Evolutionary conservation across 2,113 vertebrate genomes (phyloP).

Genomic region (Hydropotes inermis): DNA sequence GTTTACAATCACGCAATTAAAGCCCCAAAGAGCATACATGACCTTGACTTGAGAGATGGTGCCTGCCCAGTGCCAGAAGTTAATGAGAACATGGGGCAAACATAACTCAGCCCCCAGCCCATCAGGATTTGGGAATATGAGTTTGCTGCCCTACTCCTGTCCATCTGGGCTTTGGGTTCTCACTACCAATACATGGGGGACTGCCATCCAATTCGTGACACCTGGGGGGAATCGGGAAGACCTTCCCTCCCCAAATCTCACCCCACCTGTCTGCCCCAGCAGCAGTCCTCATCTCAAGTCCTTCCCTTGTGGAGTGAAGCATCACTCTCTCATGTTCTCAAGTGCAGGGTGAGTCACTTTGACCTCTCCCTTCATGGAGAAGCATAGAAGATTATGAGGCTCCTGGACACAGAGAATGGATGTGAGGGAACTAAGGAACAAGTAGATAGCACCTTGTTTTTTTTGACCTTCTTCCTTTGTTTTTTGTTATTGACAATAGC

Average conservation of each 20-base stretch:
- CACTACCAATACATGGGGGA: too few species aligned
- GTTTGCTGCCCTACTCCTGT: background rate
- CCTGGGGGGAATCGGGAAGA: background rate
- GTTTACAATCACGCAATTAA: slow-evolving; percentile 93
- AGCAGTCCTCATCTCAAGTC: background rate
- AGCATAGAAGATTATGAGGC: background rate
- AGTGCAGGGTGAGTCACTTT: background rate
- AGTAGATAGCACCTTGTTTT: background rate
- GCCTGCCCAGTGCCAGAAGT: slow-evolving; percentile 1
- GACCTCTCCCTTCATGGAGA: background rate
- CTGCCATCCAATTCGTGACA: background rate
- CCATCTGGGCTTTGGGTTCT: background rate
- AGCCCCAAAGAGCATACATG: slow-evolving; percentile 85
- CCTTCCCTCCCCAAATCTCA: background rate
- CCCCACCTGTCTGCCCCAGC: background rate
- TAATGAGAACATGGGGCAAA: slow-evolving; percentile 78
- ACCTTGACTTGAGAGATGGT: slow-evolving; percentile 78
- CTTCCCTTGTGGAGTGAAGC: background rate
- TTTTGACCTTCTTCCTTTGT: background rate
- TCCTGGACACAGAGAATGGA: background rate
- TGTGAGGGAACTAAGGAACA: background rate
- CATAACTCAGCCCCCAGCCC: slow-evolving; percentile 63
- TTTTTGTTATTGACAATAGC: background rate
- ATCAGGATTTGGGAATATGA: background rate
- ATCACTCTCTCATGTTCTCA: background rate